Evolutionary conservation across 2,888 invertebrate genomes (phyloP), one percentile per base, ranked within the genome.

Genomic region (Yponomeuta cagnagella): DNA sequence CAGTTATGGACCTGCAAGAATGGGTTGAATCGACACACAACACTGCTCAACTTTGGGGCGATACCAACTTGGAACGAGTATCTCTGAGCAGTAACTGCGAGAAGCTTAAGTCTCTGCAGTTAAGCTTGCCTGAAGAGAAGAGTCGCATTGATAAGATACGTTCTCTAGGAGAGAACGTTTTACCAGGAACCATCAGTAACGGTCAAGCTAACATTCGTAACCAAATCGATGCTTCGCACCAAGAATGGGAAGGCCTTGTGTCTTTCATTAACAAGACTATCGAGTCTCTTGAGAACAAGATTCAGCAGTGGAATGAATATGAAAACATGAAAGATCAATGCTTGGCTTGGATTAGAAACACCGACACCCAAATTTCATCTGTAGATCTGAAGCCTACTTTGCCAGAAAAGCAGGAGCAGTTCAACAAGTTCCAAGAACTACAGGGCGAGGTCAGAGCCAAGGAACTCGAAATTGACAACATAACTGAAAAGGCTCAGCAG

Each of bases 301-400:
- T 98, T 69, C 95, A 96, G 78, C 97, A 97, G 80, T 98, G 98
- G 98, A 95, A 95, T 71, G 98, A 98, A 79, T 98, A 97, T 81
- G 98, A 98, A 82, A 93, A 94, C 31, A 92, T 97, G 79, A 96
- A 97, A 82, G 98, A 98, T 77, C 95, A 96, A 74, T 97, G 98
- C 76, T 91, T 97, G 72, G 88, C 94, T 52, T 98, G 98, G 98
- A 95, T 98, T 71, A 94, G 97, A 73, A 96, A 97, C 73, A 96
- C 97, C 0, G 98, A 98, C 78, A 96, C 95, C 31, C 96, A 96
- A 82, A 93, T 98, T 37, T 98, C 98, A 83, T 96, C 97, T 15
- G 95, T 98, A 10, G 97, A 98, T 77, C 91, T 97, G 52, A 97
- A 98, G 82, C 93, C 96, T 0, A 96, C 95, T 10, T 92, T 97